Percentiles rank a stretch among this genome's conserved stretches.
These are phyloP conservation scores for Drosophila takahashii DNA, from an alignment of 1,140 invertebrate genomes.

Conservation along the genomic window DNA sequence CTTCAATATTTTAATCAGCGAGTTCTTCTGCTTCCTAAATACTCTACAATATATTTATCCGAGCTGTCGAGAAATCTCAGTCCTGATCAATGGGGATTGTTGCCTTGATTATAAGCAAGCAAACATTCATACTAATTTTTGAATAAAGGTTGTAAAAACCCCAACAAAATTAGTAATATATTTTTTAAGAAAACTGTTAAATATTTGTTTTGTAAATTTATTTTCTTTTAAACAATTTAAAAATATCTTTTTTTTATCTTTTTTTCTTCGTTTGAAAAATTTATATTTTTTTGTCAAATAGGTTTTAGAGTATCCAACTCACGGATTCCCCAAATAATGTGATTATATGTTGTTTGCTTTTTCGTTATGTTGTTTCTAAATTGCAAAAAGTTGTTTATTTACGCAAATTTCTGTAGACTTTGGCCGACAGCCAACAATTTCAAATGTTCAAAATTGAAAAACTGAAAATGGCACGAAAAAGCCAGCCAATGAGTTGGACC, in stretches of 20 bases:
- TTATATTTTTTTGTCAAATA: neutral
- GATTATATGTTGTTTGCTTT: slow-evolving; percentile 27
- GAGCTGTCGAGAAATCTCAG: too few species aligned
- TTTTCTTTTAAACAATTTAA: too few species aligned
- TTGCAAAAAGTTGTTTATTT: slow-evolving; percentile 80
- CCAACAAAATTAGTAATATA: too few species aligned
- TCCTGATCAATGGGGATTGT: too few species aligned
- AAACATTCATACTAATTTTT: neutral
- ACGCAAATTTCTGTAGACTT: slow-evolving; percentile 80
- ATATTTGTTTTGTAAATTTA: too few species aligned
- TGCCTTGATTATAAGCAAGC: too few species aligned
- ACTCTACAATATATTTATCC: neutral
- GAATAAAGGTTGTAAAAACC: too few species aligned
- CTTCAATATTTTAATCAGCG: too few species aligned
- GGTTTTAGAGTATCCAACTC: neutral
- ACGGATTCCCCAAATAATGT: neutral
- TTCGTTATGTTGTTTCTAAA: slow-evolving; percentile 50
- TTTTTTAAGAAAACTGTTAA: neutral
- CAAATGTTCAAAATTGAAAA: slow-evolving; percentile 45
- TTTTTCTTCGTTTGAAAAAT: too few species aligned
- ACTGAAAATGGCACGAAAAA: slow-evolving; percentile 40
- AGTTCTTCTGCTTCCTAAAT: neutral
- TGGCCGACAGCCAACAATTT: slow-evolving; percentile 64
- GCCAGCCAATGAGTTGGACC: slow-evolving; percentile 10
- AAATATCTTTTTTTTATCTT: too few species aligned